Base-by-base conservation (phyloP, 1,140 invertebrate genomes). In the Aphelenchoides besseyi region DNA sequence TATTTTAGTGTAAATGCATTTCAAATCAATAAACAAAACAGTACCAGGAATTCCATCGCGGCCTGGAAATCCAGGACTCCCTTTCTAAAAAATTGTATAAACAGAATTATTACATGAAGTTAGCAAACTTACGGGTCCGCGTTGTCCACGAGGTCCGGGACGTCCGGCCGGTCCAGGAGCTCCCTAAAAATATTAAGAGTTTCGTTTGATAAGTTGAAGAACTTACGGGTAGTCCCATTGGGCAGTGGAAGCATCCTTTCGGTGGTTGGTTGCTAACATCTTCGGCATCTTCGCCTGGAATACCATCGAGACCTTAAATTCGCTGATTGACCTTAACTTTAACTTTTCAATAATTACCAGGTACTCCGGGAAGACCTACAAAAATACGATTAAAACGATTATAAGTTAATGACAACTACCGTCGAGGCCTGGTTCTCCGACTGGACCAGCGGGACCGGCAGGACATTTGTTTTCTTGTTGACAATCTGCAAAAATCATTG, bases 71-170 rank as follows among this genome's bases (percentile, higher is more conserved):
- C 72, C 72, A 29, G 72, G 61, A 3, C 30, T 23, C 16, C 63
- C 62, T 18, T 70, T 70, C 2, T 16, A 8, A 8, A 8, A 59
- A 18, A 59, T 8, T 59, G 55, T 8, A 59, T 59, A 29, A 59
- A 59, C 12, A 59, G 18, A 29, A 33, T 29, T 5, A 59, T 59
- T 59, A 59, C 5, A 5, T 8, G 26, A 33, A 41, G 5, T 18
- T 59, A 59, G 23, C 55, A 5, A 59, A 8, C 18, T n/a, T n/a
- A n/a, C n/a, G n/a, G n/a, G 69, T 70, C 77, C 77, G 48, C 77
- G 77, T 74, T 79, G 76, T 62, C 77, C 77, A 33, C 77, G 76
- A 18, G 74, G 37, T 69, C 77, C 77, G 37, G 77, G 77, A 36
- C 71, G 72, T 37, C 76, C 77, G 9, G 30, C 32, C 18, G 36